Evolutionary conservation across 2,888 invertebrate species (phyloP).

Genomic region (Zootermopsis nevadensis): DNA sequence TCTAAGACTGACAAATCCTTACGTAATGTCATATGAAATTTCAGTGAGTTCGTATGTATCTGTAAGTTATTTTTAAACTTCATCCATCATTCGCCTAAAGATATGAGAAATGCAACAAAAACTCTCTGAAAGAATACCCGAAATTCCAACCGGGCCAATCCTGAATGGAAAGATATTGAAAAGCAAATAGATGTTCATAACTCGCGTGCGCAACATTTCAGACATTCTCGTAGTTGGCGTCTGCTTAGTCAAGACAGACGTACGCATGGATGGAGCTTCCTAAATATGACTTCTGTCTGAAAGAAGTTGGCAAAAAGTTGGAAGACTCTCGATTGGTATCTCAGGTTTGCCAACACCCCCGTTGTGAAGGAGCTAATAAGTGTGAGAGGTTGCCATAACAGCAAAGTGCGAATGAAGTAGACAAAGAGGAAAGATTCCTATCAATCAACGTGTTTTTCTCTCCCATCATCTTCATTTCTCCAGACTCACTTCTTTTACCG

Average conservation of each 20-base stretch:
- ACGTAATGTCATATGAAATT: too few species aligned
- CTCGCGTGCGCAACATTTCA: too few species aligned
- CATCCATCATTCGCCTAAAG: too few species aligned
- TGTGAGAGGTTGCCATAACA: not conserved
- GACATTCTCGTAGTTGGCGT: too few species aligned
- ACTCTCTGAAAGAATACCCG: too few species aligned
- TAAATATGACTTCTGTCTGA: not conserved
- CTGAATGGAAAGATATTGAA: too few species aligned
- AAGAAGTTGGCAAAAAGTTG: not conserved
- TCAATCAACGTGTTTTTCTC: constrained; percentile 1
- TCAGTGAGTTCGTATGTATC: too few species aligned
- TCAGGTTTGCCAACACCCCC: not conserved
- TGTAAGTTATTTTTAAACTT: too few species aligned
- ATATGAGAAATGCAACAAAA: too few species aligned
- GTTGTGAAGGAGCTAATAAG: not conserved
- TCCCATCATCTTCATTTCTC: constrained; percentile 15
- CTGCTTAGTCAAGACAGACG: not conserved
- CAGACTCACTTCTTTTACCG: not conserved
- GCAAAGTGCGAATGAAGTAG: not conserved
- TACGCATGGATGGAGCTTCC: not conserved
- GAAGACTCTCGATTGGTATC: not conserved
- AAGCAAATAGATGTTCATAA: too few species aligned
- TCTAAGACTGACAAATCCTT: too few species aligned
- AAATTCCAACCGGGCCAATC: too few species aligned
- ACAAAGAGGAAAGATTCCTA: not conserved